phyloP scores from a whole-genome alignment of 92 coral and sea anemone genomes.

The Isaurus tuberculatus region DNA sequence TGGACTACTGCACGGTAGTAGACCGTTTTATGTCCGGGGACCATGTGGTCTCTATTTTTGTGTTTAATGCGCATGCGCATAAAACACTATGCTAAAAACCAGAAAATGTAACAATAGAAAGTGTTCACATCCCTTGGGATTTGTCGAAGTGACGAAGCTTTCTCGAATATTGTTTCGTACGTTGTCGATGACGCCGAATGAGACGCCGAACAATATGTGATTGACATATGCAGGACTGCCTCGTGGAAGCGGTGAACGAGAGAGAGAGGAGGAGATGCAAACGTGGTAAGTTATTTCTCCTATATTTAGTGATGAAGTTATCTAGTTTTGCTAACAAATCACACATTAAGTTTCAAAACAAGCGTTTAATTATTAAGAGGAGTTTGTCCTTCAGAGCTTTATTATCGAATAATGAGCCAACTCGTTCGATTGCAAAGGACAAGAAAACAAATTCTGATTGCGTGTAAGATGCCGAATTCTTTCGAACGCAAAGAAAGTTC shows the following conservation, averaged over 20 bases:
- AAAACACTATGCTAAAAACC: no score
- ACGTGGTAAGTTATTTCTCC: conserved; percentile 2
- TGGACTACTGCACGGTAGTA: no score
- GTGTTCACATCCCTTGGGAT: background rate
- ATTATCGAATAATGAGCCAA: no score
- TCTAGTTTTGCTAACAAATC: background rate
- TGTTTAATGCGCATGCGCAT: no score
- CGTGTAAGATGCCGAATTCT: no score
- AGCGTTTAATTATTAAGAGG: background rate
- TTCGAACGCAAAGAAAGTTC: no score
- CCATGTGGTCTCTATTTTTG: no score
- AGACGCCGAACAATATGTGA: conserved; percentile 2
- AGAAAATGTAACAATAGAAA: no score
- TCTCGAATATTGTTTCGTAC: background rate
- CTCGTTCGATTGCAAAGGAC: no score
- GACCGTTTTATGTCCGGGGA: no score
- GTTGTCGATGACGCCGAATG: background rate
- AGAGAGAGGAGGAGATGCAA: background rate
- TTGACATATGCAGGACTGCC: conserved; percentile 3
- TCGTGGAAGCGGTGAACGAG: conserved; percentile 8
- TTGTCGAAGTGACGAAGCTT: background rate
- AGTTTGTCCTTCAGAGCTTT: background rate
- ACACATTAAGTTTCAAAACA: background rate
- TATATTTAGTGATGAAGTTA: background rate
- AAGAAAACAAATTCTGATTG: no score